Evolutionary conservation across 2,797 vertebrate species (phyloP).

Genomic region (Tiaroga cobitis): DNA sequence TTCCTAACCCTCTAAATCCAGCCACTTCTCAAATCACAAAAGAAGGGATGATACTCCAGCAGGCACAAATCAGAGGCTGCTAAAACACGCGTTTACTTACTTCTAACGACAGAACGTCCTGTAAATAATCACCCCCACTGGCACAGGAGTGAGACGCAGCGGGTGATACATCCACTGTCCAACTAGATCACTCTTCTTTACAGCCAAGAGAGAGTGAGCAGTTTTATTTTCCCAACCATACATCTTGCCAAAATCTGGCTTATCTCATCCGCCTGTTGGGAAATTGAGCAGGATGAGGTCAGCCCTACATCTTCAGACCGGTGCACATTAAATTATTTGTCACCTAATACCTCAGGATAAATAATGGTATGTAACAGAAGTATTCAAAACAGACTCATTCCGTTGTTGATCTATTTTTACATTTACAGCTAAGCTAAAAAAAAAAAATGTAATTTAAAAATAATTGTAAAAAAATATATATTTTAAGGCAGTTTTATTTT

Average conservation of each 20-base stretch:
- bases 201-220: constrained; percentile 63
- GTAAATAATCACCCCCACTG: constrained; percentile 81
- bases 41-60: constrained; percentile 78
- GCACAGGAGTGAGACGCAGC: constrained; percentile 67
- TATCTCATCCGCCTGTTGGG: constrained; percentile 57
- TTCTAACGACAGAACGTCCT: constrained; percentile 72
- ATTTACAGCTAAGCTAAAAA: background rate
- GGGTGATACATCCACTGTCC: constrained; percentile 66
- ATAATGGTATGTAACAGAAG: constrained; percentile 27
- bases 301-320: constrained; percentile 25
- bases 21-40: constrained; percentile 73
- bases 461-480: background rate
- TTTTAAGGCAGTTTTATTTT: background rate
- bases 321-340: constrained; percentile 45
- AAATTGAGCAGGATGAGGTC: constrained; percentile 51
- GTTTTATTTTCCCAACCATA: constrained; percentile 62
- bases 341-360: constrained; percentile 37
- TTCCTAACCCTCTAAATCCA: constrained; percentile 82
- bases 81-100: constrained; percentile 84
- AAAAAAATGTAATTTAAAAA: background rate
- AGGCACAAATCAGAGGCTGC: constrained; percentile 79
- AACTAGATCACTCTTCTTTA: constrained; percentile 74
- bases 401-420: background rate
- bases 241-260: constrained; percentile 54
- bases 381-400: background rate